Evolutionary conservation across 2,113 vertebrate species (phyloP).

Genomic region (Rhinoderma darwinii): DNA sequence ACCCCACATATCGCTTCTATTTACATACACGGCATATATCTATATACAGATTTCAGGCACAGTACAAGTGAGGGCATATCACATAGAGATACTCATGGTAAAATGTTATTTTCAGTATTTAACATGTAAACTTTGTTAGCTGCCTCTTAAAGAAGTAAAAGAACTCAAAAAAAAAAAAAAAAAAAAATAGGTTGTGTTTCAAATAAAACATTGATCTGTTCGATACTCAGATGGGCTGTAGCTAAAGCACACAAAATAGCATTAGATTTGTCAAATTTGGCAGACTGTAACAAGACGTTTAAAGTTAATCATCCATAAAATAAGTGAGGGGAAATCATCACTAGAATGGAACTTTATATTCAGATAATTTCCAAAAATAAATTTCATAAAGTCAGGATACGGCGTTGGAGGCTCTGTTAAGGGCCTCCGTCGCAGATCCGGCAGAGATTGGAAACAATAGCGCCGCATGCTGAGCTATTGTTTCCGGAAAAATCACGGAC

Average conservation of each 20-base stretch:
- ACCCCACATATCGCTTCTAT: neutral
- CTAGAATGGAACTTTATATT: neutral
- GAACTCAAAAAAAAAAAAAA: neutral
- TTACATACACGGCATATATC: slow-evolving; percentile 25
- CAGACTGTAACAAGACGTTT: slow-evolving; percentile 9
- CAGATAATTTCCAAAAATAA: neutral
- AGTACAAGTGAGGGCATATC: slow-evolving; percentile 25
- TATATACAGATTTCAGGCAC: slow-evolving; percentile 41
- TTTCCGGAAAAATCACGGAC: too few relatives aligned
- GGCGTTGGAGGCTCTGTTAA: too few relatives aligned
- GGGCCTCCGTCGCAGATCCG: too few relatives aligned
- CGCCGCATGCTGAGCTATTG: too few relatives aligned
- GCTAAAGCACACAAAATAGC: neutral
- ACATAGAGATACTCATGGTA: neutral
- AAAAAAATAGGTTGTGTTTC: neutral
- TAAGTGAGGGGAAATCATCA: neutral
- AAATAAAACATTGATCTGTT: neutral
- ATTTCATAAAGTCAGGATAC: neutral
- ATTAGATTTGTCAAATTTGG: neutral
- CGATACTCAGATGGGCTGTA: neutral
- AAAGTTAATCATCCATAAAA: neutral
- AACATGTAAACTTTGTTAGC: slow-evolving; percentile 36
- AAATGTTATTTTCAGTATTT: slow-evolving; percentile 13
- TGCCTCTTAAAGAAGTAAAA: slow-evolving; percentile 40
- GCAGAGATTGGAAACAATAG: too few relatives aligned